Evolutionary conservation across 2,888 invertebrate species (phyloP), one percentile per base, ranked within the genome.

Genomic region (Hipparchia semele): DNA sequence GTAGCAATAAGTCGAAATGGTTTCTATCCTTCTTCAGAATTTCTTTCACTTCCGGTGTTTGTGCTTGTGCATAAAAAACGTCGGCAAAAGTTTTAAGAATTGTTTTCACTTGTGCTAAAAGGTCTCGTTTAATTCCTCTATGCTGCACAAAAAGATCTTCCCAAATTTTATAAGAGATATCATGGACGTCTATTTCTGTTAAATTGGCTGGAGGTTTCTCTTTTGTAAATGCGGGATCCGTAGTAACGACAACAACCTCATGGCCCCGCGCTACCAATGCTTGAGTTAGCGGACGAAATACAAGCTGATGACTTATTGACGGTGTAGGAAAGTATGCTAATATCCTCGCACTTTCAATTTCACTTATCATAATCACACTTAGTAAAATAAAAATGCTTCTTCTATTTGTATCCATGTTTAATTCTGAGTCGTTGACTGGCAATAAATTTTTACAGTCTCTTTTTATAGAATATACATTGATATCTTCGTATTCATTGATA

Each of bases 271-370:
- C 79, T 0, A 83, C 83, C 45, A 93, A 75, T 49, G 85, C 87
- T 33, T 84, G 79, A 33, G 85, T 82, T 0, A 92, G 66, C 23
- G 82, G 79, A 49, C 81, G 87, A 84, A 82, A 82, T 0, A 79
- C 77, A n/a, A 74, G 39, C 76, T 78, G 78, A 66, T 78, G 78
- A 72, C 92, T 94, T 62, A 91, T 86, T 0, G 88, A 86, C 1
- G 90, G 84, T 1, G 81, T 78, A 1, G 90, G 82, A 56, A 87
- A 79, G 0, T 88, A 77, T 0, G 80, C 86, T 53, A 91, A 77
- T 71, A 91, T 91, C 70, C 81, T 83, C 3, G 86, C 85, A 68
- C 81, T 68, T 59, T 68, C 79, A 2, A 68, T 66, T 70, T n/a
- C 70, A 65, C 49, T 51, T 46, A 65, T 9, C n/a, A 56, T 13